Base-by-base conservation (phyloP, 2,888 invertebrate genomes). In the Chrysolina oricalcia region DNA sequence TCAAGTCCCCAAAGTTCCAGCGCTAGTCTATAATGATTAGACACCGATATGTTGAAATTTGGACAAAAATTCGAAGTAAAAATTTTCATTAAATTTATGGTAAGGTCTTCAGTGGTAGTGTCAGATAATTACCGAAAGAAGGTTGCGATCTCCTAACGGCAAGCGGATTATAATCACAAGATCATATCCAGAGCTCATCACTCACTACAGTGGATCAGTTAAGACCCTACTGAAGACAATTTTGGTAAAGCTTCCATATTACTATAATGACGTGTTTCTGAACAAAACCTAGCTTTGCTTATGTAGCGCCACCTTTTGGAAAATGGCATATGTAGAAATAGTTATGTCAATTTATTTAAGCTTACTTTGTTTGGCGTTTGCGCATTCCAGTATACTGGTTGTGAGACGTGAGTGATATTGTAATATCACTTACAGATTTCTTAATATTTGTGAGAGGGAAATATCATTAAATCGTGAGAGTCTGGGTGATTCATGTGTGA, bases 111-210 rank as follows among this genome's bases (percentile, higher is more conserved):
- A 78, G 76, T 67, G 11, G 78, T 80, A 80, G 82, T 83, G 83
- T 83, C 83, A 83, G 83, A 65, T 23, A 70, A 46, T 82, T 80
- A 72, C 70, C 77, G 63, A 75, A 41, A 76, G 74, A 66, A 72
- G 72, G 82, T 82, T 82, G 83, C 82, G 82, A 81, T 75, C 74
- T 72, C 35, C 77, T 72, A 72, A 43, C 50, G 73, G 64, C 53
- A 81, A 82, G 82, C 73, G 83, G 81, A 78, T 48, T 76, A 73
- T 83, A 84, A 84, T 84, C 84, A 83, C 56, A 43, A 41, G 77
- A 83, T 84, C 83, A 84, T 81, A 76, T 83, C 81, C 82, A 50
- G 72, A 53, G 15, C 43, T 80, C 84, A 83, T 83, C 84, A 84
- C 72, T 76, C 83, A 82, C 81, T 79, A 83, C 83, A 83, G 82